Conservation (phyloP, 37 sponge, comb jelly and placozoan genomes). For the Aphrocallistes beatrix region DNA sequence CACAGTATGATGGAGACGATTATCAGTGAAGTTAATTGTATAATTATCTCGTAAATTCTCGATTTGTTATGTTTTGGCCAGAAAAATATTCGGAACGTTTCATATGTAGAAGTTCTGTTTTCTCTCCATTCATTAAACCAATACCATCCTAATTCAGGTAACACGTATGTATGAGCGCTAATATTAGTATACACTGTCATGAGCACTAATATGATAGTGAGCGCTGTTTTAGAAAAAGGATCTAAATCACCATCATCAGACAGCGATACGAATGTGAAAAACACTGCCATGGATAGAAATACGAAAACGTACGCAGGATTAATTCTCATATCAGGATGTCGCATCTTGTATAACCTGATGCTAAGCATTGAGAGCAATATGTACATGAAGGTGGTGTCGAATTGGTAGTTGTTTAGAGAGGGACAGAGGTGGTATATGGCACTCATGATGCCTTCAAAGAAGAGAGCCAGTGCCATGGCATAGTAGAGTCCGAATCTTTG, state of each 20-base stretch:
- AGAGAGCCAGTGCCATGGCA: not conserved
- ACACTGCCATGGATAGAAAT: not conserved
- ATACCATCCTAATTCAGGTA: not conserved
- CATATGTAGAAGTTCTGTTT: not conserved
- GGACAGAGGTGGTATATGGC: conserved; percentile 32
- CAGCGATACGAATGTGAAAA: not conserved
- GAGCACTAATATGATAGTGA: not conserved
- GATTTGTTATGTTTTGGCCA: not conserved
- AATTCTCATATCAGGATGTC: not conserved
- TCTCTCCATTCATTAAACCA: not conserved
- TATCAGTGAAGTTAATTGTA: not conserved
- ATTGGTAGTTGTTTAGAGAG: conserved; percentile 26
- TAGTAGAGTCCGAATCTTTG: conserved; percentile 2
- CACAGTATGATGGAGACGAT: not conserved
- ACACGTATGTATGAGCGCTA: not conserved
- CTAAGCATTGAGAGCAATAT: not conserved
- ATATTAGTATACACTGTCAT: not conserved
- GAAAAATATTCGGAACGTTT: not conserved
- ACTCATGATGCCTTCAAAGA: conserved; percentile 16
- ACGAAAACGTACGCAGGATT: not conserved
- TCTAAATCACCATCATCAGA: too few relatives aligned
- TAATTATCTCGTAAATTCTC: not conserved
- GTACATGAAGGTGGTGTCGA: conserved; percentile 36
- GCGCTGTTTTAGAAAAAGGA: not conserved
- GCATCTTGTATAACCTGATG: not conserved